A percentile compares a stretch with the other conserved stretches of the same genome.
Conservation (phyloP, 2,888 invertebrate genomes). For the Apodemia duryi region DNA sequence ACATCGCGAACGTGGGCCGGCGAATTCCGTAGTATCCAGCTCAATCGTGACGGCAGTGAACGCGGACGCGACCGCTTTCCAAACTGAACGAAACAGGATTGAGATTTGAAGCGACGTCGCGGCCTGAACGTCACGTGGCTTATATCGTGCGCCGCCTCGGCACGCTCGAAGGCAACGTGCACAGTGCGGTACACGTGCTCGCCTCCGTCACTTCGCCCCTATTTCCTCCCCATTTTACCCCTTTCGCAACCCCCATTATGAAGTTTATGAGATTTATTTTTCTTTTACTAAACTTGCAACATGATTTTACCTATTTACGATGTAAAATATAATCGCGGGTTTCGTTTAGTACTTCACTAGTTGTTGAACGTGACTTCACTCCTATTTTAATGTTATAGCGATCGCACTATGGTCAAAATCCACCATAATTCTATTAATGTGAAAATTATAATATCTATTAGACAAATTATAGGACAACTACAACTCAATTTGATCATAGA, state of each 20-base stretch:
- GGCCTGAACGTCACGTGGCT: slow-evolving; percentile 37
- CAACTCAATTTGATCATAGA: no score
- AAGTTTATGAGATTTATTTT: not conserved
- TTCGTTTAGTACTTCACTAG: no score
- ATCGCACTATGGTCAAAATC: no score
- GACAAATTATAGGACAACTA: no score
- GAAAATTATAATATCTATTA: no score
- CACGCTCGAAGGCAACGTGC: slow-evolving; percentile 54
- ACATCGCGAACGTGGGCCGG: slow-evolving; percentile 52
- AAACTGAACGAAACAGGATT: slow-evolving; percentile 64
- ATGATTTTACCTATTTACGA: no score
- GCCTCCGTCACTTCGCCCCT: slow-evolving; percentile 29
- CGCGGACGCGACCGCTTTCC: slow-evolving; percentile 58
- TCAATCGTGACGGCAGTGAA: slow-evolving; percentile 46
- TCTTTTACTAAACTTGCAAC: not conserved
- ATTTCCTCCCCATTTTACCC: slow-evolving; percentile 17
- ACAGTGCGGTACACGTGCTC: slow-evolving; percentile 43
- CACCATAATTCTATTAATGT: no score
- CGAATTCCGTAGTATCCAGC: slow-evolving; percentile 43
- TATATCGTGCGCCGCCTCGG: slow-evolving; percentile 55
- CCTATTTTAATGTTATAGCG: no score
- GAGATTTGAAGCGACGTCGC: slow-evolving; percentile 48
- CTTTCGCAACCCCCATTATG: not conserved
- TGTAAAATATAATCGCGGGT: no score
- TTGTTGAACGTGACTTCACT: no score